Evolutionary conservation across 2,113 vertebrate species (phyloP), one percentile per base, ranked within the genome.

Genomic region (Camelus bactrianus): DNA sequence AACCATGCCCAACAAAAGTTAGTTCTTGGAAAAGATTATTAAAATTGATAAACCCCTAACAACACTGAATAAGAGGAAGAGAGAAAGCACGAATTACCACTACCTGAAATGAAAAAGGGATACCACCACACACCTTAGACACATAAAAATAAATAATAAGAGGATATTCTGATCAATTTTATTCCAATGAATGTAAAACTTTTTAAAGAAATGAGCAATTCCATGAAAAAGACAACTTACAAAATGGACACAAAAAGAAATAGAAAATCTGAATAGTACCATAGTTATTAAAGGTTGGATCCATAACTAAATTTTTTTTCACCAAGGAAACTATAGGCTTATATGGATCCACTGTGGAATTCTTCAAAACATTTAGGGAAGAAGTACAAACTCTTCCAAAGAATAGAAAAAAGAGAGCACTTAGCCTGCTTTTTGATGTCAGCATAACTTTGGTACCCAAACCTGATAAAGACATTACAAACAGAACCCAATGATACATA

Each of bases 331-430:
- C 15, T n/a, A 42, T 15, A 92, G 65, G 24, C 15, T 52, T 19
- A 50, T 32, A 22, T 80, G 42, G 35, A 42, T 80, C 69, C 35
- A 14, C 32, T 70, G 42, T 70, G 24, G 48, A 91, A 84, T 93
- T 69, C 50, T 65, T 73, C 38, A n/a, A 89, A 85, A 48, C 16
- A 35, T 64, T 80, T 94, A 70, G 88, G 72, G 46, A 93, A n/a
- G 14, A 76, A 89, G 6, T 38, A 54, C 5, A 50, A 42, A 82
- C 28, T 81, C 35, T 89, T 81, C 28, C 16, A 83, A 64, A 42
- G n/a, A 64, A 38, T 19, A 73, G 72, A 13, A 42, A 60, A 38
- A 86, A 46, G 20, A 67, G 5, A 67, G 20, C 2, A 11, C 38
- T 75, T 89, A 50, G 60, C 50, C 30, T 17, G 30, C 6, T 85